Percentiles rank a stretch among this genome's conserved stretches.
phyloP scores from a whole-genome alignment of 1,140 invertebrate species.

The Leptopilina clavipes region DNA sequence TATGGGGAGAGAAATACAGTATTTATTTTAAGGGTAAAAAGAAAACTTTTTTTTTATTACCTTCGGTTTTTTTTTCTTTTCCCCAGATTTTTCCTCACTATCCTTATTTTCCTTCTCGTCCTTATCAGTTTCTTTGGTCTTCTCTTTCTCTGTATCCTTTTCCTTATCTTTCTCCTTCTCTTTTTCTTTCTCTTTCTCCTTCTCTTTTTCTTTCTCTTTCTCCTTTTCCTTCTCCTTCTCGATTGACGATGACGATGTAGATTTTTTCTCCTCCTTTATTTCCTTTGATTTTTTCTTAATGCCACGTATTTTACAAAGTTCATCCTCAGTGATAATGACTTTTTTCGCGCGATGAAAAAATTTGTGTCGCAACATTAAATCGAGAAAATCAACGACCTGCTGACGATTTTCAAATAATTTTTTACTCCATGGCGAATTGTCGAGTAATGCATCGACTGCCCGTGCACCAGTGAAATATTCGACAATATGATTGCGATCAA shows the following conservation, averaged over 20 bases:
- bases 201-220: slow-evolving; percentile 75
- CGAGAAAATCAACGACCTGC: slow-evolving; percentile 87
- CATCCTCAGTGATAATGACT: slow-evolving; percentile 74
- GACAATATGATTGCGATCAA: slow-evolving; percentile 92
- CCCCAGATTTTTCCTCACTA: slow-evolving; percentile 55
- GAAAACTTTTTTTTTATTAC: slow-evolving; percentile 52
- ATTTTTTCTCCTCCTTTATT: slow-evolving; percentile 76
- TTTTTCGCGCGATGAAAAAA: slow-evolving; percentile 96
- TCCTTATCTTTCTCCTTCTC: slow-evolving; percentile 68
- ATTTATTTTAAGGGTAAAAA: no score
- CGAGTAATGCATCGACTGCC: slow-evolving; percentile 92
- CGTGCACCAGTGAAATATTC: slow-evolving; percentile 97
- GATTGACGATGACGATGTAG: slow-evolving; percentile 69
- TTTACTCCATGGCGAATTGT: slow-evolving; percentile 91
- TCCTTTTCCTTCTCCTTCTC: slow-evolving; percentile 66
- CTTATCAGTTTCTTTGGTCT: slow-evolving; percentile 75
- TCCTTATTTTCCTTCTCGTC: slow-evolving; percentile 63
- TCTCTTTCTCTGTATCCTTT: slow-evolving; percentile 66
- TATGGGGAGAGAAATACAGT: no score
- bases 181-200: slow-evolving; percentile 78
- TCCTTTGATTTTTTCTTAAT: slow-evolving; percentile 83
- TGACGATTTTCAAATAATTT: slow-evolving; percentile 88
- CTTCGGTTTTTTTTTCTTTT: slow-evolving; percentile 69
- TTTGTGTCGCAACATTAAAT: slow-evolving; percentile 92
- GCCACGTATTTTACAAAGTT: slow-evolving; percentile 74